These are phyloP conservation scores for Aphrophora alni DNA, from an alignment of 2,888 invertebrate genomes.

Conservation along the genomic window DNA sequence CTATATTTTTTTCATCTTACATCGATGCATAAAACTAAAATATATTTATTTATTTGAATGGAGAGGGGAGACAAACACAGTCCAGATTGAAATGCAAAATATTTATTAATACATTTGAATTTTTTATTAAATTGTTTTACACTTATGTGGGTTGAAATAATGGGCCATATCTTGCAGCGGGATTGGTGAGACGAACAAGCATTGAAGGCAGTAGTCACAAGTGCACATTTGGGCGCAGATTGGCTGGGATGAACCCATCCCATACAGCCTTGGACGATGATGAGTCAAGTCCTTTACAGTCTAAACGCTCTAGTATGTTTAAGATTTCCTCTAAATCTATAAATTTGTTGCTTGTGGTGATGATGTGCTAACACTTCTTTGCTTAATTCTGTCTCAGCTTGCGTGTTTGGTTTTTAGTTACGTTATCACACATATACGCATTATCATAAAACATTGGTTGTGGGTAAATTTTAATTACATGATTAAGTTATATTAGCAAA, in stretches of 20 bases:
- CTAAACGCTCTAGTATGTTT: conserved; percentile 82
- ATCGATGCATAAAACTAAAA: too few relatives aligned
- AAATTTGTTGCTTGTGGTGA: conserved; percentile 16
- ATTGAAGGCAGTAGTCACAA: conserved; percentile 15
- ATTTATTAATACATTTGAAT: background rate
- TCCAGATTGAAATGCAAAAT: too few relatives aligned
- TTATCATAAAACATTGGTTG: background rate
- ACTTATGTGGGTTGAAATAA: background rate
- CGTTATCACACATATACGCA: background rate
- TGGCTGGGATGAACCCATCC: conserved; percentile 54
- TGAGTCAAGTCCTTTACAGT: conserved; percentile 84
- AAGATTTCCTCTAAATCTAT: conserved; percentile 28
- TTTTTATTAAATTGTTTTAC: background rate
- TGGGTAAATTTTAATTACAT: conserved; percentile 13
- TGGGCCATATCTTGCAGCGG: conserved; percentile 23
- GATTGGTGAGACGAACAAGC: background rate
- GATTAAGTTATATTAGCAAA: too few relatives aligned
- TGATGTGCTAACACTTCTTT: conserved; percentile 7
- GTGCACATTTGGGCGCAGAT: conserved; percentile 54
- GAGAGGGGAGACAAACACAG: too few relatives aligned
- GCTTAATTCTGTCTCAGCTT: background rate
- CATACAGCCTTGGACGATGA: conserved; percentile 61
- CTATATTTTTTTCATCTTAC: too few relatives aligned
- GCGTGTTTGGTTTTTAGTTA: background rate
- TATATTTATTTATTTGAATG: too few relatives aligned